phyloP scores from a whole-genome alignment of 1,140 invertebrate genomes.

The Zaprionus gabonicus region DNA sequence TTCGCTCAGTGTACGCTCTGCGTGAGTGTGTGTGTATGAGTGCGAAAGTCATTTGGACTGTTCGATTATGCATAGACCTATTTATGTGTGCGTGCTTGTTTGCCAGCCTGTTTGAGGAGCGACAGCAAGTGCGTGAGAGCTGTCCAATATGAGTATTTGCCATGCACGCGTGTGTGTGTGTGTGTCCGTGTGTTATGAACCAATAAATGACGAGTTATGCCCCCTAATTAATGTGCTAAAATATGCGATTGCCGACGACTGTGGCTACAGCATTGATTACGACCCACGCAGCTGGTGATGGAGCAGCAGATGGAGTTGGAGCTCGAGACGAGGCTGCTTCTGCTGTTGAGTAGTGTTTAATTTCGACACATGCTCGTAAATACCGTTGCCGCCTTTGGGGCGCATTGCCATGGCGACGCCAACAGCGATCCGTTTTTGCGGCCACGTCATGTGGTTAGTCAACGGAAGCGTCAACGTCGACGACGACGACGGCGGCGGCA shows the following conservation, averaged over 20 bases:
- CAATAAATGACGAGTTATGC: constrained; percentile 79
- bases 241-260: constrained; percentile 67
- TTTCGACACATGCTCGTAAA: constrained; percentile 51
- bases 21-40: constrained; percentile 15
- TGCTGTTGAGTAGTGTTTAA: constrained; percentile 36
- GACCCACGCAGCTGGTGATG: not conserved
- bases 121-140: constrained; percentile 37
- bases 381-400: constrained; percentile 22
- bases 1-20: constrained; percentile 3
- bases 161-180: constrained; percentile 32
- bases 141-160: constrained; percentile 52
- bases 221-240: constrained; percentile 73
- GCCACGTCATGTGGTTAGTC: constrained; percentile 51
- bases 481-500: not conserved
- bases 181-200: constrained; percentile 41
- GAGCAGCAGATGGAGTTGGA: too few relatives aligned
- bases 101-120: constrained; percentile 12
- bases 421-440: constrained; percentile 46
- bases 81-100: constrained; percentile 13
- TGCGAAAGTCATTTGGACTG: constrained; percentile 50
- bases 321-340: not conserved
- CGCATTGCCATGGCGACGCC: constrained; percentile 24
- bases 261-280: constrained; percentile 38
- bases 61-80: constrained; percentile 68
- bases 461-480: not conserved